Evolutionary conservation across 2,888 invertebrate genomes (phyloP).

Genomic region (Holacanthella duospinosa): DNA sequence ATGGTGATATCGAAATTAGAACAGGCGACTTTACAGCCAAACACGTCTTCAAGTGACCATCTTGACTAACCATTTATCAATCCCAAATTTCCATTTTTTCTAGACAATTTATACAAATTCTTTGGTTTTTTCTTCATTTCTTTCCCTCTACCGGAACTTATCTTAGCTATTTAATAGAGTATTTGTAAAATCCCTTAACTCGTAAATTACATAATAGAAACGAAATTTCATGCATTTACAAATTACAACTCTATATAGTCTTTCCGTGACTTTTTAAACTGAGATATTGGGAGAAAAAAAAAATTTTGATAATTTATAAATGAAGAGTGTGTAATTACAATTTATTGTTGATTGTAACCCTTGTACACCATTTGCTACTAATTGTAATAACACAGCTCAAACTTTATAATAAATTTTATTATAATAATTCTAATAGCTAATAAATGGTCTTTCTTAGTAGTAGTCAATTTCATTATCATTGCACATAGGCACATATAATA

Average conservation of each 20-base stretch:
- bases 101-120: constrained; percentile 1
- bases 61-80: background rate
- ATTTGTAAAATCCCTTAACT: background rate
- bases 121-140: constrained; percentile 2
- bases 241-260: no score
- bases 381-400: background rate
- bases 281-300: no score
- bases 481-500: background rate
- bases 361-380: background rate
- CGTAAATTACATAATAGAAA: no score
- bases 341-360: background rate
- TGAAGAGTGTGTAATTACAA: background rate
- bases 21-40: background rate
- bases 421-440: background rate
- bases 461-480: background rate
- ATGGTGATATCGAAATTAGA: background rate
- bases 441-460: background rate
- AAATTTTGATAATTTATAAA: no score
- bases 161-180: background rate
- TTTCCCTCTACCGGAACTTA: background rate
- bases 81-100: background rate
- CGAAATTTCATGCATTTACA: no score
- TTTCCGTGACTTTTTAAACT: no score
- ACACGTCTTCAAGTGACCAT: background rate
- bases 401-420: background rate